Evolutionary conservation across 2,888 invertebrate species (phyloP), one percentile per base, ranked within the genome.

Genomic region (Ophion slaviceki): DNA sequence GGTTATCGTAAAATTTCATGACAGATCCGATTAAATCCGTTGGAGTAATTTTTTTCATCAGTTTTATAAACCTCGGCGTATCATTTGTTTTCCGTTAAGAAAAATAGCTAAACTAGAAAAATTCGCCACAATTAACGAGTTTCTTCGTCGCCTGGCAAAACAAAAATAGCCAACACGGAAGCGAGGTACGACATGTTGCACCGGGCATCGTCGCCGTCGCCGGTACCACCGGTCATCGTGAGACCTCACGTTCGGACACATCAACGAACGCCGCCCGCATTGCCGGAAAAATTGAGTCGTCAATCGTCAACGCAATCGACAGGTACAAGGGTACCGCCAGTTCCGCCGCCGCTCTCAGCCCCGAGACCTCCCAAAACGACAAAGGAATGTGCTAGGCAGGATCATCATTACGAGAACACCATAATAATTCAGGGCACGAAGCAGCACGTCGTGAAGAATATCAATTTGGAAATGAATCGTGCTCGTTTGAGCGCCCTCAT

Each of bases 341-440:
- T 92, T n/a, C 92, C 92, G n/a, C 92, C 94, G 57, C 92, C 93
- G 7, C 84, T 91, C 45, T 91, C 91, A 0, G 92, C 92, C 0
- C 93, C 92, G 4, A 89, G 92, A 61, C 93, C 92, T 3, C 94
- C 92, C 0, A 93, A 92, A 80, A 72, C 88, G 2, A 79, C 88
- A 11, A 92, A 92, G 72, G 93, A 93, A 62, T 90, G 91, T 61
- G 88, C 91, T 0, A 94, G 94, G 53, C 92, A 92, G 77, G 95
- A 95, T 85, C 95, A 95, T 61, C 95, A 94, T 89, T 95, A 95
- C 88, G 95, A 95, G 87, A 95, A 95, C 88, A 95, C 95, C 64
- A 93, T 94, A 81, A 94, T 94, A 77, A 94, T 94, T 80, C 94
- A 94, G 74, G 94, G 95, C 87, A 93, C 93, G 62, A 92, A 90